Percentiles rank a stretch among this genome's conserved stretches.
phyloP scores from a whole-genome alignment of 2,797 vertebrate species.

The Corythornis leucogaster region DNA sequence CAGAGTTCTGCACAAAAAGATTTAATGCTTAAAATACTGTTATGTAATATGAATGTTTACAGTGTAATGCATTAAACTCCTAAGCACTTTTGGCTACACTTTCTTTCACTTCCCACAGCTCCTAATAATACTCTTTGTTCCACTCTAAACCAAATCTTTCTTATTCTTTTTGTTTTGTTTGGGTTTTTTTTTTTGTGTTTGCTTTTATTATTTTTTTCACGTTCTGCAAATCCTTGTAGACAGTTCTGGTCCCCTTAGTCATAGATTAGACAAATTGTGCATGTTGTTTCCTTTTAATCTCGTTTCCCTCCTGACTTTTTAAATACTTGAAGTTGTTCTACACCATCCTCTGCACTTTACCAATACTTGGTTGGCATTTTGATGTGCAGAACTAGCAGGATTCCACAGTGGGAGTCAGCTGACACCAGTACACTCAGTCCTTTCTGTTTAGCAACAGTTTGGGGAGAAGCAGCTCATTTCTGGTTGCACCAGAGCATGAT shows the following conservation, averaged over 20 bases:
- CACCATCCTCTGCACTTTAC: background rate
- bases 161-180: background rate
- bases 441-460: background rate
- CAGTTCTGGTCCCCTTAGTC: slow-evolving; percentile 33
- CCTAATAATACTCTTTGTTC: slow-evolving; percentile 57
- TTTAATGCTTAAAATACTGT: background rate
- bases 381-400: background rate
- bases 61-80: background rate
- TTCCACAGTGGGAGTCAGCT: background rate
- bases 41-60: background rate
- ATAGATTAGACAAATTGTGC: slow-evolving; percentile 24
- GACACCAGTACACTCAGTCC: background rate
- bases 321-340: background rate
- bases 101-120: slow-evolving; percentile 29
- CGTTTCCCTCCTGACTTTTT: background rate
- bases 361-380: background rate
- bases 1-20: background rate
- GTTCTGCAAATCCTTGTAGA: slow-evolving; percentile 15
- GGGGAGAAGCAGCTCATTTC: background rate
- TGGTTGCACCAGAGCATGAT: background rate
- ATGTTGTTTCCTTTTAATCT: slow-evolving; percentile 22
- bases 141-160: background rate
- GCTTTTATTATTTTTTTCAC: background rate
- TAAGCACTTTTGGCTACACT: background rate
- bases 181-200: background rate